These are phyloP conservation scores for Melanerpes formicivorus DNA, from an alignment of 2,113 vertebrate genomes.

Conservation along the genomic window DNA sequence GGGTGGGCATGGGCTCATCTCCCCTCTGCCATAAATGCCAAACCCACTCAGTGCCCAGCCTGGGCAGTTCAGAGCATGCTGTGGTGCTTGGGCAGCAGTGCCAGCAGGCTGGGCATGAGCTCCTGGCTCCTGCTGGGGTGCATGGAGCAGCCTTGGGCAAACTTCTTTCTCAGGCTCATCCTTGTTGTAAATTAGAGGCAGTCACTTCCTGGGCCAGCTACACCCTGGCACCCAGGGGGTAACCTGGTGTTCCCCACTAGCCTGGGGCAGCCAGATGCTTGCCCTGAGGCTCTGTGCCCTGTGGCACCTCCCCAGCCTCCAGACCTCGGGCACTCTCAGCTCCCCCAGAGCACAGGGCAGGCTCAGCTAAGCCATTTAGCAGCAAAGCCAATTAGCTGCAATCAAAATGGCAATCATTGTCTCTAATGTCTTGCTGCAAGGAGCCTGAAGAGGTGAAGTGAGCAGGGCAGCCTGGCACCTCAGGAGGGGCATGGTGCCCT, in stretches of 20 bases:
- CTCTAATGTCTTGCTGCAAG: constrained; percentile 25
- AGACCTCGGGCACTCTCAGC: neutral
- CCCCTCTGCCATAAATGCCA: neutral
- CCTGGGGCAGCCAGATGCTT: accelerated
- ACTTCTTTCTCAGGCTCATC: neutral
- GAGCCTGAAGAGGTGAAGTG: neutral
- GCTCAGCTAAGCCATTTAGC: constrained; percentile 7
- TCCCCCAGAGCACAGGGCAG: neutral
- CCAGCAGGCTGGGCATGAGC: accelerated
- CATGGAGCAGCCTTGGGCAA: accelerated
- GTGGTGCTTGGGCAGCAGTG: neutral
- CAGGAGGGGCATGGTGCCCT: neutral
- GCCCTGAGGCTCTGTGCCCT: accelerated
- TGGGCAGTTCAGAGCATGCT: neutral
- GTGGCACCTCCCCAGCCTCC: accelerated
- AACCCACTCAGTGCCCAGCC: neutral
- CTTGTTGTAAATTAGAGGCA: neutral
- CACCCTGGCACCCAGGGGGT: accelerated
- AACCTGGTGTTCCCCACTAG: neutral
- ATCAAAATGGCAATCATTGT: constrained; percentile 17
- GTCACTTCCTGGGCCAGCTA: neutral
- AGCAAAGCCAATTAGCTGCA: neutral
- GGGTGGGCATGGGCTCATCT: neutral
- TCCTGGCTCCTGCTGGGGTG: accelerated
- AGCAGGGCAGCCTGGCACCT: neutral